phyloP scores from a whole-genome alignment of 1,140 invertebrate species.

The Cyrtorhinus lividipennis region DNA sequence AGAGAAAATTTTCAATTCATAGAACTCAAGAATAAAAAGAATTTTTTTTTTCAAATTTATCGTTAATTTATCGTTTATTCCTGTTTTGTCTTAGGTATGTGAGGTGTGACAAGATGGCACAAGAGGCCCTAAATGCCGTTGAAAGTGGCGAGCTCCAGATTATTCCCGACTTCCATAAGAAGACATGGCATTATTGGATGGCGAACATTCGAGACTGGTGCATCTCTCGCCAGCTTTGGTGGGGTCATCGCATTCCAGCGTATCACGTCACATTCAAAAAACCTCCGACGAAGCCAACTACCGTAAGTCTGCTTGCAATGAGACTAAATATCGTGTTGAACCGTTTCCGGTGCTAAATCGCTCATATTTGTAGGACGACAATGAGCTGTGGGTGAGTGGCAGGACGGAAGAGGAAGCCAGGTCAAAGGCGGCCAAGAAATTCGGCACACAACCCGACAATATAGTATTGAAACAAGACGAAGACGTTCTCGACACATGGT shows the following conservation, averaged over 20 bases:
- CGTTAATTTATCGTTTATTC: too few relatives aligned
- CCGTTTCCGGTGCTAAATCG: not conserved
- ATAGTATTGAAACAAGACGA: slow-evolving; percentile 70
- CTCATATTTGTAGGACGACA: slow-evolving; percentile 35
- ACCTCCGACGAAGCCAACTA: slow-evolving; percentile 27
- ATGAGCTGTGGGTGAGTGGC: slow-evolving; percentile 82
- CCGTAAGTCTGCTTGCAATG: slow-evolving; percentile 27
- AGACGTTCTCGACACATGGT: slow-evolving; percentile 99
- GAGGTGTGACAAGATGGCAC: slow-evolving; percentile 69
- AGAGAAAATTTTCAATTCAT: too few relatives aligned
- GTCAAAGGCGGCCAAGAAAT: slow-evolving; percentile 67
- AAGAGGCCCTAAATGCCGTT: slow-evolving; percentile 63
- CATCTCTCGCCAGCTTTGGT: slow-evolving; percentile 96
- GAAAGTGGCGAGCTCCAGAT: slow-evolving; percentile 73
- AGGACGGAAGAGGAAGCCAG: slow-evolving; percentile 69
- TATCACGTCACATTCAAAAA: slow-evolving; percentile 64
- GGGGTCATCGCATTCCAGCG: slow-evolving; percentile 97
- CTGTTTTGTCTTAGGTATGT: slow-evolving; percentile 37
- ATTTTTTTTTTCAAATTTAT: too few relatives aligned
- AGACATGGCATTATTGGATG: slow-evolving; percentile 95
- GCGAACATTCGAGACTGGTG: slow-evolving; percentile 81
- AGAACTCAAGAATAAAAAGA: too few relatives aligned
- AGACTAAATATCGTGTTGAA: not conserved
- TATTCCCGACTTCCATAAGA: slow-evolving; percentile 80
- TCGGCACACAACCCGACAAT: slow-evolving; percentile 48